Conservation (phyloP, 1,140 invertebrate genomes). For the Panulirus ornatus region DNA sequence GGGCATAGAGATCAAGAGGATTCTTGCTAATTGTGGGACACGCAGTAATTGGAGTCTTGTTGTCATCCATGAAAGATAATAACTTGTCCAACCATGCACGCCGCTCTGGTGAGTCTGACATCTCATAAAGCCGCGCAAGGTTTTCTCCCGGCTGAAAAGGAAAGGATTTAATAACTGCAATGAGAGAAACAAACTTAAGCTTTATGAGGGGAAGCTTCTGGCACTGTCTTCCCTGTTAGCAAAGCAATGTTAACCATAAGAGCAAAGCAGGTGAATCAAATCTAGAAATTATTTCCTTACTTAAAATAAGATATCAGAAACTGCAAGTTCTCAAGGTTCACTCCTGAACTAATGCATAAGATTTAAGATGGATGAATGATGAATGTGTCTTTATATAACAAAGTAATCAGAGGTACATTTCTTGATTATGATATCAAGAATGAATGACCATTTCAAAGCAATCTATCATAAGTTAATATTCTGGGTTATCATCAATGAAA, state of each 20-base stretch:
- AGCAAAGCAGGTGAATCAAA: slow-evolving; percentile 4
- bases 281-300: background rate
- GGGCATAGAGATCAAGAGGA: slow-evolving; percentile 96
- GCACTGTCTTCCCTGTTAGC: background rate
- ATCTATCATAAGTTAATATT: background rate
- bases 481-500: background rate
- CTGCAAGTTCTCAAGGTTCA: slow-evolving; percentile 2
- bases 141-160: slow-evolving; percentile 69
- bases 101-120: slow-evolving; percentile 96
- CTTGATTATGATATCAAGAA: background rate
- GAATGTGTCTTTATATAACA: background rate
- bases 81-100: slow-evolving; percentile 94
- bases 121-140: slow-evolving; percentile 89
- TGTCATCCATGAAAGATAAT: slow-evolving; percentile 95
- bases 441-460: background rate
- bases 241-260: background rate
- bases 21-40: slow-evolving; percentile 99
- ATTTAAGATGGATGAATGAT: background rate
- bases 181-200: background rate
- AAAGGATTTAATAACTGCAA: slow-evolving; percentile 3
- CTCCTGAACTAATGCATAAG: background rate
- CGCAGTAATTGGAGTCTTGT: slow-evolving; percentile 93
- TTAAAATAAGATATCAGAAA: background rate
- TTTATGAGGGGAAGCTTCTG: background rate
- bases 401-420: background rate